These are phyloP conservation scores for Catharus fuscescens DNA, from an alignment of 2,113 vertebrate species.

Conservation along the genomic window DNA sequence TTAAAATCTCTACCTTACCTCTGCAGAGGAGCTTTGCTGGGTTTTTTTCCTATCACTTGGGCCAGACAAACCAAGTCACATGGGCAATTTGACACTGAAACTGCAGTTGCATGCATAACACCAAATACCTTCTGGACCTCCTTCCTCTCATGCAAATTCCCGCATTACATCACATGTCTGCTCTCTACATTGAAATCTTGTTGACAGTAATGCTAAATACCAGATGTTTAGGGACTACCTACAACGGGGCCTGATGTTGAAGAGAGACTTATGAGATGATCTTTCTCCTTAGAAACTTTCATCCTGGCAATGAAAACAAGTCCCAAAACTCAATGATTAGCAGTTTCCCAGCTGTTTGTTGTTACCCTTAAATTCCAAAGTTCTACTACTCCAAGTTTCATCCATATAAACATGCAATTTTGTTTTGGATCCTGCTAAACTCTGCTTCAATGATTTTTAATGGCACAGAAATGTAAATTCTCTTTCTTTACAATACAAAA, in stretches of 20 bases:
- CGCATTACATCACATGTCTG: background rate
- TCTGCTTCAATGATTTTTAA: background rate
- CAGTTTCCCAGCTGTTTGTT: background rate
- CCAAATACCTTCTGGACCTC: background rate
- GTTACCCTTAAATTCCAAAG: background rate
- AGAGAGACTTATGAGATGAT: background rate
- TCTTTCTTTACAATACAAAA: background rate
- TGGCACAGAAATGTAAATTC: background rate
- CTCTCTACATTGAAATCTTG: background rate
- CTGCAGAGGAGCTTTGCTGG: background rate
- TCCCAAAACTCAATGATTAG: background rate
- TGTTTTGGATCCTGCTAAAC: background rate
- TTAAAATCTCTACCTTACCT: background rate
- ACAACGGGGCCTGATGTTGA: background rate
- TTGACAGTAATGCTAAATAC: background rate
- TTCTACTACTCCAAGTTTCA: background rate
- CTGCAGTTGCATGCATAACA: background rate
- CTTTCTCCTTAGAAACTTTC: background rate
- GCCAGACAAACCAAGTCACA: background rate
- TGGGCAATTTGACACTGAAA: background rate
- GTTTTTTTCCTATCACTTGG: background rate
- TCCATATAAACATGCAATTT: background rate
- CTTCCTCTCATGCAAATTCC: background rate
- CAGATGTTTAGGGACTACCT: conserved; percentile 1
- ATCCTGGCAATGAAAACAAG: background rate